Conservation (phyloP, 2,888 invertebrate genomes). For the Nysson spinosus region DNA sequence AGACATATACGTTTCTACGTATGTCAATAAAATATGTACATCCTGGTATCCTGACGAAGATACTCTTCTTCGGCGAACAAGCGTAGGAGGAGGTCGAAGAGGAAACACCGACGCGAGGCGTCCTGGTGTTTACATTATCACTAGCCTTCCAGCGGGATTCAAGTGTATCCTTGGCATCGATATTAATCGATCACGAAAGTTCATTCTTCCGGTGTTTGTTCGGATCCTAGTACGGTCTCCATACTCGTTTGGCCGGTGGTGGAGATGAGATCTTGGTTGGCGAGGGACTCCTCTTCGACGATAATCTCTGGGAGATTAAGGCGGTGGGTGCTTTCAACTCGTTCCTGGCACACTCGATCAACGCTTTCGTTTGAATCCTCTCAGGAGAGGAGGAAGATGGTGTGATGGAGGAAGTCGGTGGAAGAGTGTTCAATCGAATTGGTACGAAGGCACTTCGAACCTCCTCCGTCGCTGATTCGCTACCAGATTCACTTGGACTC, state of each 20-base stretch:
- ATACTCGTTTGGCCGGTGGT: slow-evolving; percentile 68
- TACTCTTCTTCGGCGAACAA: neutral
- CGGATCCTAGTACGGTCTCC: slow-evolving; percentile 73
- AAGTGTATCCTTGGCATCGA: neutral
- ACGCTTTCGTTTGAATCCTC: slow-evolving; percentile 49
- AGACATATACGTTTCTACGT: too few relatives aligned
- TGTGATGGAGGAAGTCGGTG: slow-evolving; percentile 42
- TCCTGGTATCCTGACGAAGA: neutral
- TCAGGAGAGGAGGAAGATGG: slow-evolving; percentile 64
- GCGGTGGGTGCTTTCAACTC: slow-evolving; percentile 70
- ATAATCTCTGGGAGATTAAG: slow-evolving; percentile 63
- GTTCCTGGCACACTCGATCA: slow-evolving; percentile 62
- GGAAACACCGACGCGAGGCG: neutral
- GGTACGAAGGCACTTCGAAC: slow-evolving; percentile 75
- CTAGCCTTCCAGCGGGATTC: slow-evolving; percentile 68
- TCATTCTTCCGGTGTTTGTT: neutral
- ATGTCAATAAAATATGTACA: too few relatives aligned
- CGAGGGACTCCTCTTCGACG: slow-evolving; percentile 63
- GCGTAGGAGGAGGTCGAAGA: too few relatives aligned
- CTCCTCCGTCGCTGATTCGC: slow-evolving; percentile 71
- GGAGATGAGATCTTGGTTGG: slow-evolving; percentile 70
- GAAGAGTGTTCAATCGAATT: slow-evolving; percentile 64
- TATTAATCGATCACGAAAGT: neutral
- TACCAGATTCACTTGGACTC: slow-evolving; percentile 72
- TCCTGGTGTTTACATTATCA: slow-evolving; percentile 49